Base-by-base conservation (phyloP, 1,140 invertebrate species). In the Papilio helenus region DNA sequence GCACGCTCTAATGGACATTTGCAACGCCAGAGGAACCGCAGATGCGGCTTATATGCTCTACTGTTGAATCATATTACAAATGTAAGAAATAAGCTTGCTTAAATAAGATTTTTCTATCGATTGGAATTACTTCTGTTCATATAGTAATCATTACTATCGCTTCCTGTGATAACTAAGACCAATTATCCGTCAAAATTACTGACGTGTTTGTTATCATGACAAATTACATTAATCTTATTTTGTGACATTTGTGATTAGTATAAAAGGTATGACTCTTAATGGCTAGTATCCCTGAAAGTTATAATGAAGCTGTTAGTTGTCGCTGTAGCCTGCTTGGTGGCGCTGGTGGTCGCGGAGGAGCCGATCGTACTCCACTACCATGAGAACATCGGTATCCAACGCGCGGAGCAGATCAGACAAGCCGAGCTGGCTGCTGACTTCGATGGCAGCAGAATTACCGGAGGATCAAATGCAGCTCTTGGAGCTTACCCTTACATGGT, bases 371-470 rank as follows among this genome's bases (percentile, higher is more conserved):
- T 68, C 29, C 74, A 83, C 74, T 89, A 89, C 80, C 88, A 89
- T 76, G 82, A 84, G n/a, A 68, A 65, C 1, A 71, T 84, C 3
- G 88, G 88, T 42, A 84, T 89, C 12, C 72, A 78, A 0, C 73
- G 82, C n/a, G 85, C 84, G 0, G 80, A 65, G 10, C 79, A 79
- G 10, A 82, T 89, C 49, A 81, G 79, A 51, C 49, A 34, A 3
- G 76, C 79, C 10, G 84, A 85, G 26, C 80, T 81, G 23, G 85
- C 88, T 2, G 72, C 77, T 2, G 84, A 85, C 49, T 85, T 88
- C 44, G 86, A 86, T 42, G 86, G 86, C 34, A 72, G 76, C 72
- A 85, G 88, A 65, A 88, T 89, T 72, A 82, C 84, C 9, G 86
- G 88, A 0, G 88, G 88, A n/a, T 76, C 74, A 1, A 3, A 16